Conservation (phyloP, 1,140 invertebrate genomes). For the Idris sp. region DNA sequence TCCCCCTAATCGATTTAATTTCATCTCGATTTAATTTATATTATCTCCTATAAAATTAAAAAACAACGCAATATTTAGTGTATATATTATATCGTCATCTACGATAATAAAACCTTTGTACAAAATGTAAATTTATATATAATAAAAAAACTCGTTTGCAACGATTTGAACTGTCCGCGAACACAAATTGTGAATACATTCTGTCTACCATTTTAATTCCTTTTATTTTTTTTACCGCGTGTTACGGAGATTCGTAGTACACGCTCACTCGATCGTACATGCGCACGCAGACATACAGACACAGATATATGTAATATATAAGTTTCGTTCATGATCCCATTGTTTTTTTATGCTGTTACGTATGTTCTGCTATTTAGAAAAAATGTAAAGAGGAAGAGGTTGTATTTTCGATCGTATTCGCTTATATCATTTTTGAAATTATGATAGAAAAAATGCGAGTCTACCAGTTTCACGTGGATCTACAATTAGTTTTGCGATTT, state of each 20-base stretch:
- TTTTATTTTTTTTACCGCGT: conserved; percentile 23
- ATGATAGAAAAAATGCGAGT: conserved; percentile 35
- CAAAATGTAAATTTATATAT: conserved; percentile 76
- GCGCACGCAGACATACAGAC: conserved; percentile 35
- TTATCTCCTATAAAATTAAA: conserved; percentile 75
- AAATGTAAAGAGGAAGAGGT: conserved; percentile 67
- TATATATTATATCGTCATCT: conserved; percentile 75
- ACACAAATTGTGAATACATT: conserved; percentile 71
- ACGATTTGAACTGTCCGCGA: conserved; percentile 29
- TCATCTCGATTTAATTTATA: conserved; percentile 29
- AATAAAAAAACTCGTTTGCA: conserved; percentile 73
- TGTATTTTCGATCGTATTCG: conserved; percentile 61
- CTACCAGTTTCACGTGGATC: conserved; percentile 31
- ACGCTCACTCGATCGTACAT: conserved; percentile 6
- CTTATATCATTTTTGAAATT: conserved; percentile 15
- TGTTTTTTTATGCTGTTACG: conserved; percentile 35
- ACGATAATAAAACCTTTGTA: conserved; percentile 78
- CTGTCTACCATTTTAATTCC: conserved; percentile 17
- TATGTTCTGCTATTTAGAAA: conserved; percentile 62
- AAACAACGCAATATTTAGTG: conserved; percentile 77
- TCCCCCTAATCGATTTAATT: neutral
- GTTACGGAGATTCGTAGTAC: conserved; percentile 26
- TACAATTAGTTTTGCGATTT: conserved; percentile 24
- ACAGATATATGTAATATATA: conserved; percentile 38
- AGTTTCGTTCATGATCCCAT: conserved; percentile 35